phyloP scores from a whole-genome alignment of 2,797 vertebrate genomes.

The Agapornis canus region DNA sequence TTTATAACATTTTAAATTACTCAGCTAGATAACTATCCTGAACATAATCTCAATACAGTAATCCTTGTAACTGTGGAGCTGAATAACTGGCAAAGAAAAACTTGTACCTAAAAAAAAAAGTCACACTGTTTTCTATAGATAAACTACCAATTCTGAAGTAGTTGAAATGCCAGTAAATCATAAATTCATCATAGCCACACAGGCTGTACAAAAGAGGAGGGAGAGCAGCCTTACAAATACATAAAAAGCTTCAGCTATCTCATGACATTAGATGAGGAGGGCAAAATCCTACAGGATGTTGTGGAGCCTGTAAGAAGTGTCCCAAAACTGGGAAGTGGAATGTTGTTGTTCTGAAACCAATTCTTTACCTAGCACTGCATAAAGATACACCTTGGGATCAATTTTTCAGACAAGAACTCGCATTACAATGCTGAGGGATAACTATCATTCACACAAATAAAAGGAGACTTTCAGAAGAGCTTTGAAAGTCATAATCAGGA shows the following conservation, averaged over 20 bases:
- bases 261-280: background rate
- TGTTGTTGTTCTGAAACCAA: background rate
- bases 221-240: background rate
- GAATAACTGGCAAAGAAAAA: background rate
- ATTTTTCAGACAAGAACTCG: background rate
- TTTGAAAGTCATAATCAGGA: background rate
- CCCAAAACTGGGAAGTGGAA: background rate
- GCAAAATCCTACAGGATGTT: background rate
- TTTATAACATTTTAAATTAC: background rate
- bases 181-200: background rate
- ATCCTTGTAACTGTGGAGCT: background rate
- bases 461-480: background rate
- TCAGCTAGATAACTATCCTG: background rate
- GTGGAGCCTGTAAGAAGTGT: background rate
- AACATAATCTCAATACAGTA: background rate
- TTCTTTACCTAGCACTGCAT: background rate
- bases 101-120: background rate
- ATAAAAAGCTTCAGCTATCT: background rate
- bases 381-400: background rate
- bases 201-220: background rate
- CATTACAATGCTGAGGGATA: background rate
- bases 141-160: background rate
- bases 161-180: background rate
- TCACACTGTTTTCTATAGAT: background rate
- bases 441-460: background rate